Conservation (phyloP, 1,140 invertebrate species). For the Sycophila sp. region DNA sequence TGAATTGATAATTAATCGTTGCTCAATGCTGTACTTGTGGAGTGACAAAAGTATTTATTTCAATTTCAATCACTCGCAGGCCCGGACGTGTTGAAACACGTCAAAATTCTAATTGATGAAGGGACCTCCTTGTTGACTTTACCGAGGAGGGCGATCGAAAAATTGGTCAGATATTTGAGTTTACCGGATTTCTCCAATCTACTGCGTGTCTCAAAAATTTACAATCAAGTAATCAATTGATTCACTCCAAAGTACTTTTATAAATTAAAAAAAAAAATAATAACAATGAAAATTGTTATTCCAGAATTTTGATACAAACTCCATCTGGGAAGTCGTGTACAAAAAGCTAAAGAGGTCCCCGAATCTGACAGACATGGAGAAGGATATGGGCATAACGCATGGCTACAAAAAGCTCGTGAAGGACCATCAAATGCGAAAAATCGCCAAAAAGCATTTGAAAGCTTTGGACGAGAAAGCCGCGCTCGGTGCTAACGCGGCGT, state of each 20-base stretch:
- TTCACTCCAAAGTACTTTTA: too few relatives aligned
- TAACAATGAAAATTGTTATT: background rate
- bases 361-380: constrained; percentile 20
- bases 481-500: too few relatives aligned
- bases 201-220: constrained; percentile 49
- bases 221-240: constrained; percentile 53
- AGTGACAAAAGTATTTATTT: background rate
- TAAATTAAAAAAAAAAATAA: background rate
- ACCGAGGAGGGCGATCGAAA: constrained; percentile 42
- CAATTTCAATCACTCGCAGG: constrained; percentile 37
- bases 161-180: constrained; percentile 50
- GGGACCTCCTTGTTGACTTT: constrained; percentile 45
- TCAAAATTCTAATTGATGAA: constrained; percentile 39
- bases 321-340: constrained; percentile 54
- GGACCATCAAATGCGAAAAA: background rate
- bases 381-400: background rate
- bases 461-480: background rate
- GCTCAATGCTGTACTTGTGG: too few relatives aligned
- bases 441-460: background rate
- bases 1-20: constrained; percentile 38
- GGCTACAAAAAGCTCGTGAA: constrained; percentile 16
- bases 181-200: constrained; percentile 56
- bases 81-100: constrained; percentile 40
- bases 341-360: constrained; percentile 40
- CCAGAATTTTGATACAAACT: constrained; percentile 53